These are phyloP conservation scores for Falco berigora DNA, from an alignment of 2,797 vertebrate genomes.

Conservation along the genomic window DNA sequence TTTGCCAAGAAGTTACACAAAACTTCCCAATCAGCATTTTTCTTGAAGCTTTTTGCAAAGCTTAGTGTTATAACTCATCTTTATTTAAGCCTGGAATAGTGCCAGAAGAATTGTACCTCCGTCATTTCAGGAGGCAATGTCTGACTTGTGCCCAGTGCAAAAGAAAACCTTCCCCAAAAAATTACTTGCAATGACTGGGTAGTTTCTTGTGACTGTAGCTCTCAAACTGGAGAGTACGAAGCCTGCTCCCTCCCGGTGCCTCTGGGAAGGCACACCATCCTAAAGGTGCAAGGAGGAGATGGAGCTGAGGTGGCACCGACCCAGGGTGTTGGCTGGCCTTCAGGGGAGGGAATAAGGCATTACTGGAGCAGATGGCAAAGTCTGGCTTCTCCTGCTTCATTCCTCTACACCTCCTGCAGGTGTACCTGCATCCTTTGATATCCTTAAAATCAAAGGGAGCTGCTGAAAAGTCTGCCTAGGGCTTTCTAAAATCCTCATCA, in stretches of 20 bases:
- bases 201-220: background rate
- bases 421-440: background rate
- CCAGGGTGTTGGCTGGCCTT: background rate
- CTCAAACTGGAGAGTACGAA: accelerated
- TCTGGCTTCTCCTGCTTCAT: background rate
- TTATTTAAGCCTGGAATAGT: background rate
- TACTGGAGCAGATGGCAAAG: background rate
- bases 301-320: background rate
- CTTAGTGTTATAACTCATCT: constrained; percentile 7
- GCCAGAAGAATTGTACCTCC: background rate
- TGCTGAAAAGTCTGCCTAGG: background rate
- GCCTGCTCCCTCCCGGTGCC: background rate
- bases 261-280: background rate
- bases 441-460: background rate
- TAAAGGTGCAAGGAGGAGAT: background rate
- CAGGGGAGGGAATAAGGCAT: background rate
- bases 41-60: background rate
- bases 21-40: constrained; percentile 36
- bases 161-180: background rate
- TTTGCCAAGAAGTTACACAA: constrained; percentile 30
- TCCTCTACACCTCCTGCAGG: background rate
- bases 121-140: background rate
- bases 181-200: background rate
- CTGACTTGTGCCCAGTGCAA: background rate
- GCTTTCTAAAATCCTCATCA: background rate